Percentiles rank a stretch among this genome's conserved stretches.
phyloP scores from a whole-genome alignment of 2,888 invertebrate species.

The Zaprionus lineosus region DNA sequence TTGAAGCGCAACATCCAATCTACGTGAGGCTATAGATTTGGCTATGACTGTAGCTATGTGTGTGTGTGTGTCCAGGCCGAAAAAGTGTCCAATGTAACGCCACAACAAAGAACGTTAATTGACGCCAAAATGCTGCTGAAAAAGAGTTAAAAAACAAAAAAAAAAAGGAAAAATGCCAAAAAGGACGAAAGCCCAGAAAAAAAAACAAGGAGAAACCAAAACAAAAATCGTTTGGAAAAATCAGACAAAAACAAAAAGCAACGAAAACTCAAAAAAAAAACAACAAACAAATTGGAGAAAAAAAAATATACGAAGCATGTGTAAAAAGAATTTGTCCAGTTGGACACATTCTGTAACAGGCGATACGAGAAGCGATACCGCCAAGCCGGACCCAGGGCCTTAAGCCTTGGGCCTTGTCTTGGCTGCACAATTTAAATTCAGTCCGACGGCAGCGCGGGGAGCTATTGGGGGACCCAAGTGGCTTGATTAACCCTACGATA shows the following conservation, averaged over 20 bases:
- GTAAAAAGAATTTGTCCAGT: conserved; percentile 66
- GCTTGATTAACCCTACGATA: conserved; percentile 73
- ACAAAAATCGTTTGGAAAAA: conserved; percentile 22
- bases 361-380: conserved; percentile 51
- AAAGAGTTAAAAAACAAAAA: conserved; percentile 29
- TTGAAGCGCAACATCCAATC: conserved; percentile 72
- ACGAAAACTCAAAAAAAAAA: conserved; percentile 23
- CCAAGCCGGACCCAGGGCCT: neutral
- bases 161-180: conserved; percentile 26
- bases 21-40: conserved; percentile 63
- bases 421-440: conserved; percentile 57
- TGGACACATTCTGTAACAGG: conserved; percentile 57
- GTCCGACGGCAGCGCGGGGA: conserved; percentile 24
- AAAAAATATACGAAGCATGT: conserved; percentile 45
- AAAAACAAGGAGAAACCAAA: conserved; percentile 30
- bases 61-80: conserved; percentile 39
- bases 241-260: conserved; percentile 19
- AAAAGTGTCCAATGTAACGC: conserved; percentile 82
- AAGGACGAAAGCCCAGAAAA: too few relatives aligned
- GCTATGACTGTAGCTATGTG: conserved; percentile 46
- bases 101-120: conserved; percentile 82
- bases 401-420: conserved; percentile 33
- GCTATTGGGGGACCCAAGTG: conserved; percentile 60
- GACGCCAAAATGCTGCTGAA: conserved; percentile 75
- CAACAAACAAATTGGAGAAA: conserved; percentile 15